phyloP scores from a whole-genome alignment of 2,113 vertebrate species.

The Phrynocephalus versicolor region DNA sequence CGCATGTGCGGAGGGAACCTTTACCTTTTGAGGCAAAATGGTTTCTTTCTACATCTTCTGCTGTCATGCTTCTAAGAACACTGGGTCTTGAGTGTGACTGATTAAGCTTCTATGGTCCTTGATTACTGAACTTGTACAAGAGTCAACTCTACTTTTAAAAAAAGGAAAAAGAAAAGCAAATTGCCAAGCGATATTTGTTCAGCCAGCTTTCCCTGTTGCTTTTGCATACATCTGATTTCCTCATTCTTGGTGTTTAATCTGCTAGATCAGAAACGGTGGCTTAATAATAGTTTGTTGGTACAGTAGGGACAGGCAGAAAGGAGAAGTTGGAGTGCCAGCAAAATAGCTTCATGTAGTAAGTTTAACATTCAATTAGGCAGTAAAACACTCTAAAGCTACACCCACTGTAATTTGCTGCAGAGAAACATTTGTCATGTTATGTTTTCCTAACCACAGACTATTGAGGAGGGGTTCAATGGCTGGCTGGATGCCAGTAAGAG shows the following conservation, averaged over 20 bases:
- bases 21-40: too few species aligned
- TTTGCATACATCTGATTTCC: constrained; percentile 28
- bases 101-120: constrained; percentile 26
- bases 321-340: not conserved
- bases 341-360: not conserved
- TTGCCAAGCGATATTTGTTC: constrained; percentile 53
- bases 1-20: too few species aligned
- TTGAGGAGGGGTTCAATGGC: not conserved
- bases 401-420: rapidly evolving
- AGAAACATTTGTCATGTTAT: rapidly evolving
- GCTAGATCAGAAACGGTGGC: constrained; percentile 3
- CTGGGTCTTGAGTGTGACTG: not conserved
- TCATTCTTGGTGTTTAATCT: constrained; percentile 60
- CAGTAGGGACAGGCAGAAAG: rapidly evolving
- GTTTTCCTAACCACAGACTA: not conserved
- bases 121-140: constrained; percentile 51
- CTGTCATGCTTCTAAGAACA: too few species aligned
- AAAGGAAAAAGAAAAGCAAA: constrained; percentile 3
- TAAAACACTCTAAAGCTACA: not conserved
- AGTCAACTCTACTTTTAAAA: constrained; percentile 29
- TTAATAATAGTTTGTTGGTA: not conserved
- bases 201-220: not conserved
- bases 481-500: not conserved
- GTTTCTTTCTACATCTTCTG: too few species aligned
- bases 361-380: not conserved